Evolutionary conservation across 1,140 invertebrate genomes (phyloP), one percentile per base, ranked within the genome.

Genomic region (Atta cephalotes): DNA sequence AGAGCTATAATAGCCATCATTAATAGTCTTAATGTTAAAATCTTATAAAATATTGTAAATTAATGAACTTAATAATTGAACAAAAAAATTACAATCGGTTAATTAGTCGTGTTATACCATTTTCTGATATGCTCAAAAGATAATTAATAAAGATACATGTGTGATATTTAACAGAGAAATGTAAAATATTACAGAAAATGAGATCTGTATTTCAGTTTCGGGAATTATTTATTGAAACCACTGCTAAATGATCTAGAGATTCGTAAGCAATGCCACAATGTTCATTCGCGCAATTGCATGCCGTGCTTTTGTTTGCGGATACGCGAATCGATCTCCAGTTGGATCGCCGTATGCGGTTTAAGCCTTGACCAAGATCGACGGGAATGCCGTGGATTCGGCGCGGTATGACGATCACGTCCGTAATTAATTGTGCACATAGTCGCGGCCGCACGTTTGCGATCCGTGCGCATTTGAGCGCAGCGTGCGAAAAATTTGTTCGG

Each of bases 381-480:
- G 88, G 88, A 92, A 91, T 92, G 88, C 84, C 86, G 82, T 79
- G 87, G 87, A 91, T 90, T 89, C 68, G 78, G 87, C 87, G 66
- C 85, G 89, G 91, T 92, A 92, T 92, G 92, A 91, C 88, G 85
- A 74, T 91, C 91, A 92, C 87, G 92, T 88, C 80, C 68, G 90
- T 92, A 92, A 92, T 92, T 90, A 92, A 92, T 92, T 90, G 90
- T 86, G 85, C 89, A 88, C 90, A 91, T 89, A 89, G 89, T 90
- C 90, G 88, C 77, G 89, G 89, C 60, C 66, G 72, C 85, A 56
- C 79, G 88, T 88, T 91, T 58, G 79, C 87, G 1, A 87, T 72
- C 65, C 56, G 45, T 65, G 56, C 51, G 66, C 49, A 80, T 81
- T 84, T 91, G 89, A 85, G 56, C 86, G 84, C 58, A 87, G 68